A percentile compares a stretch with the other conserved stretches of the same genome.
phyloP scores from a whole-genome alignment of 2,888 invertebrate species.

The Rhamphomyia laevipes region DNA sequence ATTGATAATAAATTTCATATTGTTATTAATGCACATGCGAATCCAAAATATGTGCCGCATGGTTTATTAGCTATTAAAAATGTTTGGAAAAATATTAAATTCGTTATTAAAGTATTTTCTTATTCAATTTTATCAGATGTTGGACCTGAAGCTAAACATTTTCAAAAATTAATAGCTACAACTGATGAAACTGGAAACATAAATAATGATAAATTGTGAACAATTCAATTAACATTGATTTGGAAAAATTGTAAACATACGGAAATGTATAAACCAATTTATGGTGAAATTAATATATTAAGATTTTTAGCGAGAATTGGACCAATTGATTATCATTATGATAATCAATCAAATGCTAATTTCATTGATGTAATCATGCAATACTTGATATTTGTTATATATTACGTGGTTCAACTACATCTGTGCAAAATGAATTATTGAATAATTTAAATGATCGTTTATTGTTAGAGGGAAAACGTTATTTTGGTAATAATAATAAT shows the following conservation, averaged over 20 bases:
- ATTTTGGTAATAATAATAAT: conserved; percentile 39
- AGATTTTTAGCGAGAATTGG: conserved; percentile 51
- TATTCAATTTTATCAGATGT: conserved; percentile 47
- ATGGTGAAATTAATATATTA: conserved; percentile 58
- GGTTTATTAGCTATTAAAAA: conserved; percentile 49
- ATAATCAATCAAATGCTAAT: conserved; percentile 30
- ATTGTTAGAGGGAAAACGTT: conserved; percentile 45
- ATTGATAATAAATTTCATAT: conserved; percentile 38
- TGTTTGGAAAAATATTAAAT: conserved; percentile 42
- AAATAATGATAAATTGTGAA: not conserved
- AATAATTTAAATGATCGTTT: conserved; percentile 41
- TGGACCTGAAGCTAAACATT: conserved; percentile 34
- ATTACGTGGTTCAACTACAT: conserved; percentile 38
- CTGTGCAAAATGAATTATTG: conserved; percentile 41
- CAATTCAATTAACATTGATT: conserved; percentile 46
- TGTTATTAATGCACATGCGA: conserved; percentile 53
- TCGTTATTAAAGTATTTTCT: conserved; percentile 42
- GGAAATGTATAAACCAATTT: conserved; percentile 45
- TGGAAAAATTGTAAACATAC: conserved; percentile 56
- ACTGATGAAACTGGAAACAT: not conserved
- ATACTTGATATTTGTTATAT: conserved; percentile 50
- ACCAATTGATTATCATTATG: conserved; percentile 40
- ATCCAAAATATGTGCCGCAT: conserved; percentile 51
- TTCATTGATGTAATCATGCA: conserved; percentile 47
- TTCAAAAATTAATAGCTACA: conserved; percentile 26